phyloP scores from a whole-genome alignment of 2,113 vertebrate species.

The Colius striatus region DNA sequence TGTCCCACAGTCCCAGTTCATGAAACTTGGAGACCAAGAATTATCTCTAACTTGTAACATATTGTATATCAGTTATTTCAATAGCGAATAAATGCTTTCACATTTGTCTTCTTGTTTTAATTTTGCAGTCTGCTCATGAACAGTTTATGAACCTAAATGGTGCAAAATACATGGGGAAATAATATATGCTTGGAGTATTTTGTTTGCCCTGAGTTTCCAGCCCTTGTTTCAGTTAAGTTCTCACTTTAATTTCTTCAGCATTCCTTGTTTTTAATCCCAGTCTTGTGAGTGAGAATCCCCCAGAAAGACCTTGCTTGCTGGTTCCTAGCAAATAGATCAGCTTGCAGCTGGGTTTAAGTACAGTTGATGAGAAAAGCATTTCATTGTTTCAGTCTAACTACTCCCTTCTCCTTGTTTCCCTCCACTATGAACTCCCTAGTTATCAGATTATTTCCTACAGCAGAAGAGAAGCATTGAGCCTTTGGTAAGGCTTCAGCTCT shows the following conservation, averaged over 20 bases:
- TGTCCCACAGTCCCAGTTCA: not conserved
- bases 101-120: slow-evolving; percentile 6
- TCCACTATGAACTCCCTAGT: not conserved
- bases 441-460: not conserved
- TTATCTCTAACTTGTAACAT: not conserved
- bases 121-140: not conserved
- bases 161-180: not conserved
- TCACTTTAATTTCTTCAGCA: not conserved
- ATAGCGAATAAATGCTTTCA: not conserved
- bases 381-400: not conserved
- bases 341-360: slow-evolving; percentile 5
- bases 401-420: slow-evolving; percentile 17
- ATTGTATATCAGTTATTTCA: not conserved
- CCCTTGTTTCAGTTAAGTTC: not conserved
- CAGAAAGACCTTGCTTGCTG: not conserved
- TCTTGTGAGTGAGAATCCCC: not conserved
- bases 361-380: slow-evolving; percentile 37
- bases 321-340: not conserved
- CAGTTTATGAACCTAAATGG: not conserved
- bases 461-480: not conserved
- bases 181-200: not conserved
- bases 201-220: not conserved
- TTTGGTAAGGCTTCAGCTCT: not conserved
- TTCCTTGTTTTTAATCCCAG: not conserved
- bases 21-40: not conserved